phyloP scores from a whole-genome alignment of 1,140 invertebrate genomes.

The Scaptodrosophila lebanonensis region DNA sequence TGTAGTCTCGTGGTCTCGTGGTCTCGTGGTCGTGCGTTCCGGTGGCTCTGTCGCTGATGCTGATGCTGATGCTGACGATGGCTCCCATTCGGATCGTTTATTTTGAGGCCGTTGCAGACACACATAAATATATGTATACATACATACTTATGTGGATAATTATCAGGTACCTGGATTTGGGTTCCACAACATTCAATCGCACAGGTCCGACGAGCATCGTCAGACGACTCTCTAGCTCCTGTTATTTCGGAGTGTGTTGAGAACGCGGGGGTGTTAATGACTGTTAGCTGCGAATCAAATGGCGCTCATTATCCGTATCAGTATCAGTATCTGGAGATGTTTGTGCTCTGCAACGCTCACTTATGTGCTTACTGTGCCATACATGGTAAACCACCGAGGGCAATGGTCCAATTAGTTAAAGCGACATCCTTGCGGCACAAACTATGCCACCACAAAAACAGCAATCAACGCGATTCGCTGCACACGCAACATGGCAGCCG shows the following conservation, averaged over 20 bases:
- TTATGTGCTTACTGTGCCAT: conserved; percentile 16
- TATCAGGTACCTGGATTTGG: not conserved
- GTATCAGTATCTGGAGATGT: not conserved
- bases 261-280: conserved; percentile 9
- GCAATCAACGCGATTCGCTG: conserved; percentile 25
- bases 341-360: too few species aligned
- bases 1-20: too few species aligned
- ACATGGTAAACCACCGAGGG: conserved; percentile 12
- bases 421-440: conserved; percentile 35
- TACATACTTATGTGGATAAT: conserved; percentile 5
- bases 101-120: not conserved
- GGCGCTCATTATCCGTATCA: conserved; percentile 16
- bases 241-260: too few species aligned
- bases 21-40: too few species aligned
- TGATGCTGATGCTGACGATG: too few species aligned
- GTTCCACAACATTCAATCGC: conserved; percentile 1
- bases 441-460: conserved; percentile 19
- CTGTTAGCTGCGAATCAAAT: conserved; percentile 24
- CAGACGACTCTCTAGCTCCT: too few species aligned
- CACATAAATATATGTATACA: conserved; percentile 6
- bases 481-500: not conserved
- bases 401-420: conserved; percentile 39
- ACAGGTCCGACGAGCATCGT: too few species aligned
- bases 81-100: too few species aligned
- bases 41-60: too few species aligned